phyloP scores from a whole-genome alignment of 1,140 invertebrate species.

The Ceratosolen solmsi region DNA sequence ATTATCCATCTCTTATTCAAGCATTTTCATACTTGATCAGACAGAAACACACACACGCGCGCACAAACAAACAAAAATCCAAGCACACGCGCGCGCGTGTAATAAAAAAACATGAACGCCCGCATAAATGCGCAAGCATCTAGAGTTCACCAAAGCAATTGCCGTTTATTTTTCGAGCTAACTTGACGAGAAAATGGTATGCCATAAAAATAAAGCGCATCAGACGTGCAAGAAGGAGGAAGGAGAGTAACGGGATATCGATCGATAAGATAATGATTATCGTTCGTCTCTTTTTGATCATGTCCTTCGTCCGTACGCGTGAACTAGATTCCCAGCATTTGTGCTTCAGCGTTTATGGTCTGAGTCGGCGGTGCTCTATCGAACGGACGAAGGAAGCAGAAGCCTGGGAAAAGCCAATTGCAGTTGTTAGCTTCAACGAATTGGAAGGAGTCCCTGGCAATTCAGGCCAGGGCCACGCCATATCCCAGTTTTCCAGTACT shows the following conservation, averaged over 20 bases:
- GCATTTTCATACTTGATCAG: too few relatives aligned
- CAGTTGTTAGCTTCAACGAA: background rate
- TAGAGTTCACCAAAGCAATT: too few relatives aligned
- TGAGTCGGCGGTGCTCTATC: slow-evolving; percentile 61
- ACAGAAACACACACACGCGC: too few relatives aligned
- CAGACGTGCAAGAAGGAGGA: too few relatives aligned
- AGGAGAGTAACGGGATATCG: background rate
- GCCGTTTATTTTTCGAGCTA: too few relatives aligned
- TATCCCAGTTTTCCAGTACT: background rate
- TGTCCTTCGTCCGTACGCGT: slow-evolving; percentile 26
- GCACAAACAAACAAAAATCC: too few relatives aligned
- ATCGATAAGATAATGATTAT: background rate
- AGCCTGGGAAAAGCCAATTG: slow-evolving; percentile 55
- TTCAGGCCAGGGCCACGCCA: slow-evolving; percentile 55
- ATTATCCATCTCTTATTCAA: too few relatives aligned
- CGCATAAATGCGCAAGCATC: too few relatives aligned
- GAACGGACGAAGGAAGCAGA: slow-evolving; percentile 56
- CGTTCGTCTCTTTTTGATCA: background rate
- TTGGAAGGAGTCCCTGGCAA: slow-evolving; percentile 49
- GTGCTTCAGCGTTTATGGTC: background rate
- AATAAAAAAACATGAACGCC: too few relatives aligned
- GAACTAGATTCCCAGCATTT: slow-evolving; percentile 7
- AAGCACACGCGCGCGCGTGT: too few relatives aligned
- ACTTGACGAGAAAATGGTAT: too few relatives aligned
- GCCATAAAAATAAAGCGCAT: too few relatives aligned